A percentile compares a stretch with the other conserved stretches of the same genome.
Conservation (phyloP, 1,140 invertebrate species). For the Drosophila mojavensis region DNA sequence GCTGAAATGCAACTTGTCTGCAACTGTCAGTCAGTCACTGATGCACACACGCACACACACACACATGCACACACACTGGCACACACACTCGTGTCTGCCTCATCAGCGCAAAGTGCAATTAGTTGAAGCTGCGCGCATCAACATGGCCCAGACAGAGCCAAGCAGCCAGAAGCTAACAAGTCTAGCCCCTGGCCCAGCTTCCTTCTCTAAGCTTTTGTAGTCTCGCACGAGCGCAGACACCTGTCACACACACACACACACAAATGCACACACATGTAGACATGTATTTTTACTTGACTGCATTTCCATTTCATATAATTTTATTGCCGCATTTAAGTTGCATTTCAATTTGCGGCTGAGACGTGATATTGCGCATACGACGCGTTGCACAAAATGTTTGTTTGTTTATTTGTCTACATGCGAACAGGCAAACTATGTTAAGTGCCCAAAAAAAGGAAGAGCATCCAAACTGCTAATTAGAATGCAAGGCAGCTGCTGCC, state of each 20-base stretch:
- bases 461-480: slow-evolving; percentile 64
- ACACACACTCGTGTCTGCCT: slow-evolving; percentile 69
- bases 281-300: slow-evolving; percentile 42
- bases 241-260: slow-evolving; percentile 34
- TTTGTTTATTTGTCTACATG: slow-evolving; percentile 68
- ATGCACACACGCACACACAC: slow-evolving; percentile 21
- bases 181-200: slow-evolving; percentile 34
- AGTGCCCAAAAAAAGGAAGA: slow-evolving; percentile 26
- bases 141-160: slow-evolving; percentile 61
- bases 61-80: slow-evolving; percentile 16
- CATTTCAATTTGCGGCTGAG: slow-evolving; percentile 67
- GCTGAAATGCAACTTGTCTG: slow-evolving; percentile 81
- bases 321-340: slow-evolving; percentile 69
- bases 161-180: slow-evolving; percentile 73
- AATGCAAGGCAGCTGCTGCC: slow-evolving; percentile 64
- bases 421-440: slow-evolving; percentile 61
- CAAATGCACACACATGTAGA: not conserved
- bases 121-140: slow-evolving; percentile 77
- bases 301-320: slow-evolving; percentile 63
- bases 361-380: slow-evolving; percentile 56
- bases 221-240: slow-evolving; percentile 53
- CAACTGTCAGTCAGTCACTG: slow-evolving; percentile 76
- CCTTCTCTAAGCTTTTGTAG: slow-evolving; percentile 19
- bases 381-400: slow-evolving; percentile 31
- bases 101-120: slow-evolving; percentile 82